A percentile compares a stretch with the other conserved stretches of the same genome.
These are phyloP conservation scores for Laspeyria flexula DNA, from an alignment of 2,888 invertebrate genomes.

Conservation along the genomic window DNA sequence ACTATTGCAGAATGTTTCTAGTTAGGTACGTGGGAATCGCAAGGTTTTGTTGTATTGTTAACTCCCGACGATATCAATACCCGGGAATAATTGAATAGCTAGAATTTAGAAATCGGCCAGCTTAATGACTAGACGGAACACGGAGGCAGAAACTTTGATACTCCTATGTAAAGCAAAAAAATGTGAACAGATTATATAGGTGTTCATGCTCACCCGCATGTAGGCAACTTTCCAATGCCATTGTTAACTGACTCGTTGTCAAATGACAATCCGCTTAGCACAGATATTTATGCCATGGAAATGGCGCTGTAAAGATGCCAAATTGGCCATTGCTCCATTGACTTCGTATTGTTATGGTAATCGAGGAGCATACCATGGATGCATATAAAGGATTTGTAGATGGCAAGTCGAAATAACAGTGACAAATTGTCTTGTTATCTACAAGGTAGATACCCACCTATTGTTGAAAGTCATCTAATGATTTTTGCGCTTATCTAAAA, in stretches of 20 bases:
- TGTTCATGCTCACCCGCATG: slow-evolving; percentile 4
- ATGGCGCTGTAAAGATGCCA: slow-evolving; percentile 44
- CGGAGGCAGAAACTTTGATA: neutral
- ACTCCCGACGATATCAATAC: slow-evolving; percentile 33
- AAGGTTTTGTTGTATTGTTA: slow-evolving; percentile 44
- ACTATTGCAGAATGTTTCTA: slow-evolving; percentile 46
- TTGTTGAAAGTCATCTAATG: slow-evolving; percentile 49
- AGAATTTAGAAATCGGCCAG: slow-evolving; percentile 36
- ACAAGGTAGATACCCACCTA: slow-evolving; percentile 31
- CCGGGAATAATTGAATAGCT: slow-evolving; percentile 25
- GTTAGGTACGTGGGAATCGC: slow-evolving; percentile 58
- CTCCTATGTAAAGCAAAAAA: neutral
- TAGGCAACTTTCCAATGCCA: slow-evolving; percentile 42
- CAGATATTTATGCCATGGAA: slow-evolving; percentile 37
- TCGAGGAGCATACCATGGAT: slow-evolving; percentile 32
- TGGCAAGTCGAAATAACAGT: slow-evolving; percentile 46
- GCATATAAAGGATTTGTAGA: neutral
- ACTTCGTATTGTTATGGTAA: slow-evolving; percentile 53
- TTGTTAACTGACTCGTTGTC: slow-evolving; percentile 31
- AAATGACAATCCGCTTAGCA: slow-evolving; percentile 42
- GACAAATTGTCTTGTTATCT: slow-evolving; percentile 56
- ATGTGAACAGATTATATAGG: neutral
- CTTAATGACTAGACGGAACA: neutral
- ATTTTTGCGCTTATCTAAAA: slow-evolving; percentile 49
- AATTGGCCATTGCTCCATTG: slow-evolving; percentile 44